phyloP scores from a whole-genome alignment of 2,113 vertebrate species.

The Platysteira castanea region DNA sequence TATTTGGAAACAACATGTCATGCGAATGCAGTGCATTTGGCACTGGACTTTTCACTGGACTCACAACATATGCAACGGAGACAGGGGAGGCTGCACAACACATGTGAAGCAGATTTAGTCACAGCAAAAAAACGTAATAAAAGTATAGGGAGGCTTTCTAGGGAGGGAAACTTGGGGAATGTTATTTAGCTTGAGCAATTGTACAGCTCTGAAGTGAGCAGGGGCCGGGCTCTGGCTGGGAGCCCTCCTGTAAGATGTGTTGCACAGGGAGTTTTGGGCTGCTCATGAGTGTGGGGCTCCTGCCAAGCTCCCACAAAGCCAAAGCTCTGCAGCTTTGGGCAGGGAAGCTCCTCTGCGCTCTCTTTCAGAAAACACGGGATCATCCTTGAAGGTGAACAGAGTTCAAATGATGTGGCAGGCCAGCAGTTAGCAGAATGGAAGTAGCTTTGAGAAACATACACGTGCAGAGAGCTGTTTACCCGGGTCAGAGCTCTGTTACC shows the following conservation, averaged over 20 bases:
- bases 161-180: not conserved
- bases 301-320: not conserved
- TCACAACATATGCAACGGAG: not conserved
- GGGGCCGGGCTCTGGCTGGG: not conserved
- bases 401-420: not conserved
- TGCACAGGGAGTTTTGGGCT: not conserved
- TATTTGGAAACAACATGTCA: slow-evolving; percentile 3
- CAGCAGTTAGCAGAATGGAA: not conserved
- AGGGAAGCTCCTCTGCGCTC: not conserved
- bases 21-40: not conserved
- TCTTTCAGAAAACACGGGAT: not conserved
- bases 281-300: not conserved
- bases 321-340: not conserved
- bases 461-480: not conserved
- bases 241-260: not conserved
- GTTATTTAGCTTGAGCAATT: not conserved
- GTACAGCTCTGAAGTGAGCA: not conserved
- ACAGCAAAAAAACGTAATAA: not conserved
- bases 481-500: not conserved
- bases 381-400: slow-evolving; percentile 10
- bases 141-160: not conserved
- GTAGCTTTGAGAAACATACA: not conserved
- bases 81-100: not conserved
- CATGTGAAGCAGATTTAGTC: not conserved
- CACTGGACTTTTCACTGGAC: not conserved